Percentiles rank a stretch among this genome's conserved stretches.
phyloP scores from a whole-genome alignment of 2,113 vertebrate genomes.

The Cariama cristata region DNA sequence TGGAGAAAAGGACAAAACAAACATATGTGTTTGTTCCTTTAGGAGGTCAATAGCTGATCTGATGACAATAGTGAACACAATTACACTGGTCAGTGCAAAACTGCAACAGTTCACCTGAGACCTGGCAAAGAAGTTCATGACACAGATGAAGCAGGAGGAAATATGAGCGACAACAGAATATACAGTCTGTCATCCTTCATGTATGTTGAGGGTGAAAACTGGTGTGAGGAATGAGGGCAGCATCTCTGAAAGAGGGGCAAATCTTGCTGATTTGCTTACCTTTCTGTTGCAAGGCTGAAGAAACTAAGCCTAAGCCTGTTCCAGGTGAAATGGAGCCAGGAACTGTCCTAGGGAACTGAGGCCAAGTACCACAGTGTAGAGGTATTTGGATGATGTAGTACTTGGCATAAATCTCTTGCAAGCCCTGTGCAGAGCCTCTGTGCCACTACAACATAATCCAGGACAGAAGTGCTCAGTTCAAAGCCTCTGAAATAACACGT shows the following conservation, averaged over 20 bases:
- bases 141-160: neutral
- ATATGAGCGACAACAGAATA: neutral
- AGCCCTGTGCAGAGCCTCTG: neutral
- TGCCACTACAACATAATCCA: neutral
- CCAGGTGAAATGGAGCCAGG: neutral
- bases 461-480: neutral
- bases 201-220: neutral
- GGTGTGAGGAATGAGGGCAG: neutral
- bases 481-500: neutral
- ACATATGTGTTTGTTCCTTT: neutral
- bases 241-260: neutral
- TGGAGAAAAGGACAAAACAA: neutral
- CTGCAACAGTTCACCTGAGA: neutral
- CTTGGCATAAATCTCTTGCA: neutral
- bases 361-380: neutral
- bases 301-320: neutral
- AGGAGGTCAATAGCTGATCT: neutral
- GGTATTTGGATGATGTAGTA: neutral
- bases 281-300: neutral
- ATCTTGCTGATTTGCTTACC: neutral
- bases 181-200: neutral
- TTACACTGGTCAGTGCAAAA: neutral
- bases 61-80: neutral
- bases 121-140: neutral
- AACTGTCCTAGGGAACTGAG: neutral